Base-by-base conservation (phyloP, 2,113 vertebrate genomes). In the Eretmochelys imbricata region DNA sequence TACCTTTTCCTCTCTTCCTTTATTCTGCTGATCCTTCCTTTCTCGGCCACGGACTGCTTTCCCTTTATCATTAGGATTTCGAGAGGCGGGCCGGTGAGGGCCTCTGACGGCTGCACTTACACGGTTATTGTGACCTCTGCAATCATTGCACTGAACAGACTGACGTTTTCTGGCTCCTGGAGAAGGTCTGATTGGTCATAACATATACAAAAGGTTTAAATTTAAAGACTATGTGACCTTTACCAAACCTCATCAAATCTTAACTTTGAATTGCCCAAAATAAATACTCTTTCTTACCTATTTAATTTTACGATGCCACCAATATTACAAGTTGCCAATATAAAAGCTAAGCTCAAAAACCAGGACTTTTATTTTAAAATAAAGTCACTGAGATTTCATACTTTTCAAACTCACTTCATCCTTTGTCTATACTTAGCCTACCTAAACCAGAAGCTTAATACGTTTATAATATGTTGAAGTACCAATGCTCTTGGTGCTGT, bases 1-100 rank as follows among this genome's bases (percentile, higher is more conserved):
- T 97, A 99, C 99, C 99, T 99, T 99, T 69, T 99, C 99, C 4
- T 99, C 99, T 98, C 99, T 99, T 91, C 98, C 97, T 98, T 98
- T 99, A 93, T 97, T 98, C 20, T 96, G 80, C 22, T 97, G 98
- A 46, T 99, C 99, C 94, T 98, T 99, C 97, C 99, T 99, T 53
- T 99, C 99, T 93, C 99, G 99, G 94, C 97, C 97, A 46, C 98
- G 99, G 84, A 98, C 96, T 1, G 97, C 93, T 95, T 98, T 99
- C 82, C 97, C 98, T 97, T 98, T 98, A 75, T 99, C 99, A 7
- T 54, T 99, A 90, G 98, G 87, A 79, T 97, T 98, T 5, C 99
- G 99, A 11, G 99, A 97, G 0, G 98, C 98, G 2, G 99, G 98
- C 5, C 99, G 98, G 91, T 99, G 98, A 86, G 98, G 98, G 88